Evolutionary conservation across 2,797 vertebrate genomes (phyloP).

Genomic region (Clarias laeviceps): DNA sequence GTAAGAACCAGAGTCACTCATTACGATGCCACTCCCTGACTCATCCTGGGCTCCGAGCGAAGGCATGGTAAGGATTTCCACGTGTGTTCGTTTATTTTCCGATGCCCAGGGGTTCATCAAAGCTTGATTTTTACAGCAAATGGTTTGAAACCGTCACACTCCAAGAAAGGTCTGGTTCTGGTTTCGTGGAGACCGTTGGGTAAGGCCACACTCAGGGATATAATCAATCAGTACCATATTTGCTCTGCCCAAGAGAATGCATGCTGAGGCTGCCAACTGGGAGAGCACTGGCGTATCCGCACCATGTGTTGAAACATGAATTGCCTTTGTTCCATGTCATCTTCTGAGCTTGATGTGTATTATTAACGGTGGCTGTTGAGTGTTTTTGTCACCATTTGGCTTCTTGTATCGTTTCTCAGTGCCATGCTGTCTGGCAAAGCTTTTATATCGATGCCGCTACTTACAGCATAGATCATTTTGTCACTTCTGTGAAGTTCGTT

Average conservation of each 20-base stretch:
- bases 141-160: slow-evolving; percentile 56
- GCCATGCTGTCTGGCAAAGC: slow-evolving; percentile 13
- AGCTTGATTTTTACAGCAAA: slow-evolving; percentile 41
- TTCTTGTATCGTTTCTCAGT: not conserved
- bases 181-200: slow-evolving; percentile 57
- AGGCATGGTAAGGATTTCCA: slow-evolving; percentile 56
- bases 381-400: slow-evolving; percentile 20
- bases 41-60: slow-evolving; percentile 26
- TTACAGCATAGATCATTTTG: slow-evolving; percentile 18
- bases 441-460: not conserved
- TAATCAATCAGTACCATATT: slow-evolving; percentile 68
- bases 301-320: slow-evolving; percentile 28
- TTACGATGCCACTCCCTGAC: slow-evolving; percentile 44
- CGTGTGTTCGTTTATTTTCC: slow-evolving; percentile 67
- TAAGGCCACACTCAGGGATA: slow-evolving; percentile 55
- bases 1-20: slow-evolving; percentile 47
- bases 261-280: slow-evolving; percentile 30
- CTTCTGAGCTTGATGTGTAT: slow-evolving; percentile 26
- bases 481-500: slow-evolving; percentile 6
- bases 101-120: slow-evolving; percentile 60
- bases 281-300: not conserved
- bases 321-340: slow-evolving; percentile 32
- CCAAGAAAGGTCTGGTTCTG: slow-evolving; percentile 67
- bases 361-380: slow-evolving; percentile 10
- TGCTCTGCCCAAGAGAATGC: slow-evolving; percentile 32